phyloP scores from a whole-genome alignment of 2,888 invertebrate species.

The Pachydiplax longipennis region DNA sequence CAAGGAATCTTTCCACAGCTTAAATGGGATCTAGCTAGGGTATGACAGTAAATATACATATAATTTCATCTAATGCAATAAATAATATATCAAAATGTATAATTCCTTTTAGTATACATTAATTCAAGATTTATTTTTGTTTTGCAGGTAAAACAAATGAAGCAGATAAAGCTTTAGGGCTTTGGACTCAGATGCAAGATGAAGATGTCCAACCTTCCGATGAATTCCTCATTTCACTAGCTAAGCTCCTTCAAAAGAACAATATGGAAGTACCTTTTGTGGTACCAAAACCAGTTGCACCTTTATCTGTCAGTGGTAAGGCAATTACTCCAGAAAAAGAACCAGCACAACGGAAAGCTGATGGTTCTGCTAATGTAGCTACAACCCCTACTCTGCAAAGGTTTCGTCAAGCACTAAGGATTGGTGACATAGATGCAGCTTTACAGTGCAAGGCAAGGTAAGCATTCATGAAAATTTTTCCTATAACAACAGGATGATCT shows the following conservation, averaged over 20 bases:
- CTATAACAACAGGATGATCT: too few relatives aligned
- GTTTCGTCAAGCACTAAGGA: constrained; percentile 60
- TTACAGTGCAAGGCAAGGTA: constrained; percentile 58
- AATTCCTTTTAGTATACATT: not conserved
- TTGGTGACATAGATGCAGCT: constrained; percentile 62
- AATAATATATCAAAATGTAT: too few relatives aligned
- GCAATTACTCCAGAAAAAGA: constrained; percentile 16
- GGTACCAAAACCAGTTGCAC: constrained; percentile 61
- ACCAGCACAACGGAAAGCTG: constrained; percentile 3
- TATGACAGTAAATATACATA: too few relatives aligned
- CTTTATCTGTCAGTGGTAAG: not conserved
- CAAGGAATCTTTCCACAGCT: too few relatives aligned
- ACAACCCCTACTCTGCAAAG: constrained; percentile 1
- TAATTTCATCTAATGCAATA: too few relatives aligned
- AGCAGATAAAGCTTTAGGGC: constrained; percentile 75
- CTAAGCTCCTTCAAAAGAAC: constrained; percentile 70
- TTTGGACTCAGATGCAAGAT: constrained; percentile 88
- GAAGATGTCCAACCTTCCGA: constrained; percentile 77
- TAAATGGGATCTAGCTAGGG: too few relatives aligned
- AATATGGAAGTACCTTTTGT: constrained; percentile 75
- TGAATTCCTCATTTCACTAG: constrained; percentile 71
- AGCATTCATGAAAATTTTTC: not conserved
- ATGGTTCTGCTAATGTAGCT: not conserved
- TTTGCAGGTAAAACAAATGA: constrained; percentile 68
- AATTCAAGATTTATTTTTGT: not conserved